Evolutionary conservation across 2,888 invertebrate genomes (phyloP).

Genomic region (Eilema griseolum): DNA sequence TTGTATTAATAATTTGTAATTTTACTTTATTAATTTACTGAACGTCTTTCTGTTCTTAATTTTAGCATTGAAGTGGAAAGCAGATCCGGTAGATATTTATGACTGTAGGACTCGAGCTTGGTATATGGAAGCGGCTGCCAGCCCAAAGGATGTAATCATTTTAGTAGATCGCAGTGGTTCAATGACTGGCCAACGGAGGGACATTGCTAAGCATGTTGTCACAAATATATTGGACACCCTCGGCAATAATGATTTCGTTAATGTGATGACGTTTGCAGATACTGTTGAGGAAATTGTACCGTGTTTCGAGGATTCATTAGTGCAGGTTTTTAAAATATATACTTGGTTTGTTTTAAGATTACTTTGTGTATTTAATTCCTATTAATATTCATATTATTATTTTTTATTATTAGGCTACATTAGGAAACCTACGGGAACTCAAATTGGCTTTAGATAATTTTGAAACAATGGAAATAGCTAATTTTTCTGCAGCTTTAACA

Average conservation of each 20-base stretch:
- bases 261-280: constrained; percentile 96
- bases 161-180: constrained; percentile 96
- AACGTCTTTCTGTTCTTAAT: constrained; percentile 17
- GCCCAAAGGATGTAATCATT: constrained; percentile 97
- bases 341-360: not conserved
- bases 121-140: constrained; percentile 99
- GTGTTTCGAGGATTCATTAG: constrained; percentile 95
- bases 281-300: constrained; percentile 93
- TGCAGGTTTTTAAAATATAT: constrained; percentile 89
- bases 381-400: not conserved
- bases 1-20: not conserved
- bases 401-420: constrained; percentile 89
- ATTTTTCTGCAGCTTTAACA: constrained; percentile 96
- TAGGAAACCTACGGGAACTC: constrained; percentile 93
- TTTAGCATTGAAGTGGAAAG: constrained; percentile 92
- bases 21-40: not conserved
- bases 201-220: constrained; percentile 96
- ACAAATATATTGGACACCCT: constrained; percentile 97
- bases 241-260: constrained; percentile 99
- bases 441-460: constrained; percentile 93
- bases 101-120: constrained; percentile 98
- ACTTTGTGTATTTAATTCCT: not conserved
- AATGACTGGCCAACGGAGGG: constrained; percentile 95
- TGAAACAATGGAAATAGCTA: constrained; percentile 95
- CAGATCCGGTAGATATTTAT: constrained; percentile 95